phyloP scores from a whole-genome alignment of 2,797 vertebrate genomes.

The Scomberomorus guttatus region DNA sequence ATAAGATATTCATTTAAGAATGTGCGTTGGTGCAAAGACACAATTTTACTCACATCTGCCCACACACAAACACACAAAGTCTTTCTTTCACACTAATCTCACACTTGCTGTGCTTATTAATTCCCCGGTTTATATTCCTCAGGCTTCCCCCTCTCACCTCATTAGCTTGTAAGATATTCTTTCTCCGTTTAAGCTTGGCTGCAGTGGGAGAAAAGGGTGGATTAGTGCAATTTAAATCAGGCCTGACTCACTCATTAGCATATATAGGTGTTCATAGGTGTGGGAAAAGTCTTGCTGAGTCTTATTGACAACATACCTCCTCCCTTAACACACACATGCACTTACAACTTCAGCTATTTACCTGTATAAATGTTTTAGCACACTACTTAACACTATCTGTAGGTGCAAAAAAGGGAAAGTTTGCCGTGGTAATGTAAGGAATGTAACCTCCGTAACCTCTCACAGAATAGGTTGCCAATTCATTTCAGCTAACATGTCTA shows the following conservation, averaged over 20 bases:
- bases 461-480: constrained; percentile 12
- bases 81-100: constrained; percentile 47
- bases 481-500: constrained; percentile 2
- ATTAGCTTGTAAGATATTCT: constrained; percentile 40
- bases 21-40: constrained; percentile 47
- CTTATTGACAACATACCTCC: not conserved
- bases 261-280: not conserved
- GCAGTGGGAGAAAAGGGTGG: constrained; percentile 18
- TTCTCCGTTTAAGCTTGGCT: constrained; percentile 22
- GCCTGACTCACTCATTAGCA: constrained; percentile 22
- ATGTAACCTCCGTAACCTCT: not conserved
- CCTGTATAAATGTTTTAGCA: not conserved
- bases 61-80: constrained; percentile 31
- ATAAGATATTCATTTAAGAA: constrained; percentile 58
- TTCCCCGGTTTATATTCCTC: constrained; percentile 41
- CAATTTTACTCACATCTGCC: constrained; percentile 44
- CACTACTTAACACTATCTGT: not conserved
- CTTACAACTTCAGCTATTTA: constrained; percentile 7
- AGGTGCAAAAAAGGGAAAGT: not conserved
- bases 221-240: constrained; percentile 16
- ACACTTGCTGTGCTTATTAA: constrained; percentile 54
- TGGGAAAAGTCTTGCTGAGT: not conserved
- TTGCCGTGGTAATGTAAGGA: not conserved
- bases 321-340: not conserved
- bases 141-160: constrained; percentile 45